Percentiles rank a stretch among this genome's conserved stretches.
Conservation (phyloP, 1,140 invertebrate species). For the Listronotus bonariensis region DNA sequence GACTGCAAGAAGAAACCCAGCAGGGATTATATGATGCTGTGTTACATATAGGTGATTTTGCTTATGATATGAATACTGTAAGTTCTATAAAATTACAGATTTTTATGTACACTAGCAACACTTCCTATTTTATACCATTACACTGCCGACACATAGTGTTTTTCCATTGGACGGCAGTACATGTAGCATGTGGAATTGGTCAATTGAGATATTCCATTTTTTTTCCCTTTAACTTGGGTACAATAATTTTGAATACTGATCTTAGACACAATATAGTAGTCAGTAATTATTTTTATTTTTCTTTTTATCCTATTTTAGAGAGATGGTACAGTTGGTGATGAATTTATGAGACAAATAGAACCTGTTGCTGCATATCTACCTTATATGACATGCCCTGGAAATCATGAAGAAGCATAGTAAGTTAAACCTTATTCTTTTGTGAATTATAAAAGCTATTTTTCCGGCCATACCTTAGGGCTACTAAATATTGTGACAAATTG, state of each 20-base stretch:
- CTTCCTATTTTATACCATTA: too few species aligned
- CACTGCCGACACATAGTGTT: too few species aligned
- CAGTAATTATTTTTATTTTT: too few species aligned
- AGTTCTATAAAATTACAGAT: constrained; percentile 19
- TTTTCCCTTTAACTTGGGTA: too few species aligned
- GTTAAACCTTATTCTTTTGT: constrained; percentile 47
- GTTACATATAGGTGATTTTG: constrained; percentile 94
- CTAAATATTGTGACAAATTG: neutral
- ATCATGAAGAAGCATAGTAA: constrained; percentile 87
- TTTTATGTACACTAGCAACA: too few species aligned
- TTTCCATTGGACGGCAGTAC: too few species aligned
- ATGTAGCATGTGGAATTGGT: too few species aligned
- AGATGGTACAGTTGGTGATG: constrained; percentile 79
- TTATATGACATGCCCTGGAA: constrained; percentile 91
- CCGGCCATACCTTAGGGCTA: neutral
- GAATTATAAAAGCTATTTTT: neutral
- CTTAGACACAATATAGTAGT: too few species aligned
- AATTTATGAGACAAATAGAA: constrained; percentile 90
- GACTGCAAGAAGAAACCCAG: constrained; percentile 81
- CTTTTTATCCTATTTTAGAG: constrained; percentile 55
- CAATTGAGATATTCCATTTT: too few species aligned
- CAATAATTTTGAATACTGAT: too few species aligned
- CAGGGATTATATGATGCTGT: constrained; percentile 82
- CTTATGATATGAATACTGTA: constrained; percentile 90
- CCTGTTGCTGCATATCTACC: constrained; percentile 84